Percentiles rank a stretch among this genome's conserved stretches.
Conservation (phyloP, 2,797 vertebrate species). For the Sternotherus odoratus region DNA sequence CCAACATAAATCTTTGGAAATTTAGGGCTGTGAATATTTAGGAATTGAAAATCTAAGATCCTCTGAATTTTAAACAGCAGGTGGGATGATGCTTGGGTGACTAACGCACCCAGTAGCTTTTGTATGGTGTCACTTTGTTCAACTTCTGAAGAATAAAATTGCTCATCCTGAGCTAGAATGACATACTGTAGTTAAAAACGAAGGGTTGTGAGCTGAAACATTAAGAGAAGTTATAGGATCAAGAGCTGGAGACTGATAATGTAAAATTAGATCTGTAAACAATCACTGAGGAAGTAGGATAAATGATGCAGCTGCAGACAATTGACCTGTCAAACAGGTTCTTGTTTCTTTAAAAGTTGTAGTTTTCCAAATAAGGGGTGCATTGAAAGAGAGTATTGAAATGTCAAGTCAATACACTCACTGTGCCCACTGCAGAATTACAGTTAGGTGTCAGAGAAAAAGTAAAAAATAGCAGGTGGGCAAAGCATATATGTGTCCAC, state of each 20-base stretch:
- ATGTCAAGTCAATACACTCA: not conserved
- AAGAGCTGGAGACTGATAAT: not conserved
- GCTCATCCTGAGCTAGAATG: not conserved
- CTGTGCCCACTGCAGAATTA: not conserved
- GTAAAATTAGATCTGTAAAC: fast-evolving
- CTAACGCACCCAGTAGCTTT: not conserved
- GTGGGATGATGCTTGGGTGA: not conserved
- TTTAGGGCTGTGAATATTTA: not conserved
- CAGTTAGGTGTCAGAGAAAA: not conserved
- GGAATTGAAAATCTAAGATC: not conserved
- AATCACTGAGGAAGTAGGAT: not conserved
- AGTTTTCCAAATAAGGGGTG: not conserved
- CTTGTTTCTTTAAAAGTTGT: not conserved
- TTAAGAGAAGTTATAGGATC: not conserved
- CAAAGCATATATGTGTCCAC: not conserved
- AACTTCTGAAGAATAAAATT: not conserved
- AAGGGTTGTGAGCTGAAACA: not conserved
- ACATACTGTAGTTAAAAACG: not conserved
- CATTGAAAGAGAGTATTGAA: not conserved
- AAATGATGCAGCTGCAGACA: not conserved
- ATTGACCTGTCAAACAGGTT: not conserved
- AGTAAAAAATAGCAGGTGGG: not conserved
- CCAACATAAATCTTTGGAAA: not conserved
- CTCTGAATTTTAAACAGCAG: not conserved
- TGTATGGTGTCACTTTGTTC: not conserved